Conservation (phyloP, 2,888 invertebrate species). For the Conops quadrifasciatus region DNA sequence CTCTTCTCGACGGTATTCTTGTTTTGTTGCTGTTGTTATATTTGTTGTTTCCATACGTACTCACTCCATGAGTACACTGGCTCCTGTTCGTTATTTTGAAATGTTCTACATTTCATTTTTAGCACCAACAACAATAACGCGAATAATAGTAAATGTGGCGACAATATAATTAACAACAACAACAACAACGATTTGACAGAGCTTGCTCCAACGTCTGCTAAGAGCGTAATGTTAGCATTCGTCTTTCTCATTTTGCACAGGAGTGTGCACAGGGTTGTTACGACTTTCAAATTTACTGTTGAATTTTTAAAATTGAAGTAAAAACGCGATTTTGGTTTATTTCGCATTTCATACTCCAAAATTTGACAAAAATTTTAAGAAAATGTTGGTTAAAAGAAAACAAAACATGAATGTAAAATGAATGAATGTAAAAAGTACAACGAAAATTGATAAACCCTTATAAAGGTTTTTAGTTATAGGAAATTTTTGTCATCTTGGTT, state of each 20-base stretch:
- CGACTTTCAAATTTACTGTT: no score
- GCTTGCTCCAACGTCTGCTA: not conserved
- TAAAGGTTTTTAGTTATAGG: no score
- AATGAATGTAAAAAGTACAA: no score
- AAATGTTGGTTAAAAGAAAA: no score
- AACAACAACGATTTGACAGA: conserved; percentile 25
- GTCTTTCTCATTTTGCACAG: not conserved
- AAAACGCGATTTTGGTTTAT: not conserved
- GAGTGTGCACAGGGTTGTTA: not conserved
- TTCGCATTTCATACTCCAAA: not conserved
- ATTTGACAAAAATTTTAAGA: no score
- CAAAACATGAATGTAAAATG: no score
- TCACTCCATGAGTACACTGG: not conserved
- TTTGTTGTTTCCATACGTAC: conserved; percentile 17
- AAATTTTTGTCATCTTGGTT: no score
- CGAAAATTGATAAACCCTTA: no score
- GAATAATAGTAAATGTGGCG: conserved; percentile 22
- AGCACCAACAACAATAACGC: conserved; percentile 38
- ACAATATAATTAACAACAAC: conserved; percentile 2
- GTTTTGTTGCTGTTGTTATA: not conserved
- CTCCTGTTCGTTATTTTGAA: not conserved
- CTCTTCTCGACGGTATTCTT: no score
- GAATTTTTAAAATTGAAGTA: not conserved
- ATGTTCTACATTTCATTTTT: not conserved
- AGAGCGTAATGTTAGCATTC: not conserved